phyloP scores from a whole-genome alignment of 2,113 vertebrate genomes.

The Silurus asotus region DNA sequence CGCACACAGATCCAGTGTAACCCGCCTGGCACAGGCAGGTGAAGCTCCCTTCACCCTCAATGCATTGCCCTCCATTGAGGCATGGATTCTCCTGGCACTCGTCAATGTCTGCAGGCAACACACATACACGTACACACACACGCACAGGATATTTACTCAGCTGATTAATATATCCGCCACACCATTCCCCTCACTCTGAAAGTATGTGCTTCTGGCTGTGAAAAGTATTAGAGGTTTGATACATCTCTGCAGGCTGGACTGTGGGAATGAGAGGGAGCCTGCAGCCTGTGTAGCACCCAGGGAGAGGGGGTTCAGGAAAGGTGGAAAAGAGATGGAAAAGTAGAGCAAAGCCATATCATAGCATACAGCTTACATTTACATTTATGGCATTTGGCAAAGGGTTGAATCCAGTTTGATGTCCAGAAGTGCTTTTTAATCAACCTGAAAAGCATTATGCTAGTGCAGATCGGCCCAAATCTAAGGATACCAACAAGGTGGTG shows the following conservation, averaged over 20 bases:
- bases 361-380: conserved; percentile 3
- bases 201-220: conserved; percentile 74
- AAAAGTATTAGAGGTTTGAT: conserved; percentile 71
- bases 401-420: conserved; percentile 7
- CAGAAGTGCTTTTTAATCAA: conserved; percentile 12
- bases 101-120: conserved; percentile 71
- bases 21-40: conserved; percentile 72
- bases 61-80: conserved; percentile 69
- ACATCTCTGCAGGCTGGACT: conserved; percentile 65
- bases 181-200: conserved; percentile 70
- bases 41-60: conserved; percentile 67
- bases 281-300: conserved; percentile 48
- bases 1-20: conserved; percentile 72
- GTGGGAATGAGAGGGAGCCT: conserved; percentile 59
- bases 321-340: neutral
- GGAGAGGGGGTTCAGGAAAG: conserved; percentile 24
- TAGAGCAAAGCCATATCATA: conserved; percentile 4
- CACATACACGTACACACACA: conserved; percentile 49
- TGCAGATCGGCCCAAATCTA: neutral
- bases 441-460: conserved; percentile 15
- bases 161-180: conserved; percentile 75
- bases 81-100: conserved; percentile 72
- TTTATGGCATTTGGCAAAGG: conserved; percentile 9
- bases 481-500: neutral
- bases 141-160: conserved; percentile 73